Percentiles rank a stretch among this genome's conserved stretches.
phyloP scores from a whole-genome alignment of 2,888 invertebrate species.

The Pyrrhosoma nymphula region DNA sequence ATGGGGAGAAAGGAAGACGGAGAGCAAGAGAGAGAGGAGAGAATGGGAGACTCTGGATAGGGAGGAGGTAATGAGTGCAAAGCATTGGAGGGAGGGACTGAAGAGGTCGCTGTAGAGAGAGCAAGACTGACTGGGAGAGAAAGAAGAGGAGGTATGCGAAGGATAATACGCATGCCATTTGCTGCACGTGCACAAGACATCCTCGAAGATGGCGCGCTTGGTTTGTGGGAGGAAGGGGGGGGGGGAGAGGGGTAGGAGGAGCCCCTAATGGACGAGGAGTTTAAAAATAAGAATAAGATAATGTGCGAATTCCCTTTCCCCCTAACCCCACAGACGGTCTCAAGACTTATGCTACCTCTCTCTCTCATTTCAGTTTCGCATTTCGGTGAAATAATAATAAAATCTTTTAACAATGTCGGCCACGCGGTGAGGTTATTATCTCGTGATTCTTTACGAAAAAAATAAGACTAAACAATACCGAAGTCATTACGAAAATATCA shows the following conservation, averaged over 20 bases:
- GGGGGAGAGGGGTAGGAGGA: too few relatives aligned
- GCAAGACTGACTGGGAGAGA: too few relatives aligned
- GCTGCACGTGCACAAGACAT: conserved; percentile 28
- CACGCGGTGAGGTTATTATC: not conserved
- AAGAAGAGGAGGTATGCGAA: not conserved
- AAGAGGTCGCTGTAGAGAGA: not conserved
- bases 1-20: not conserved
- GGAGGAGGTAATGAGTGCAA: not conserved
- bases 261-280: not conserved
- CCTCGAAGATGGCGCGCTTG: not conserved
- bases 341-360: not conserved
- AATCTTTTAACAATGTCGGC: not conserved
- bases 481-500: too few relatives aligned
- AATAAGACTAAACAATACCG: not conserved
- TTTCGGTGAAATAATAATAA: not conserved
- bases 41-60: not conserved
- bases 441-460: not conserved
- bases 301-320: not conserved
- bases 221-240: not conserved
- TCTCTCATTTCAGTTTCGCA: not conserved
- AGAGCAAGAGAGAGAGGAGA: not conserved
- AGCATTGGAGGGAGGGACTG: not conserved
- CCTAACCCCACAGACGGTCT: not conserved
- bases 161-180: conserved; percentile 40
- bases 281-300: not conserved